Evolutionary conservation across 1,140 invertebrate species (phyloP).

Genomic region (Apis cerana): DNA sequence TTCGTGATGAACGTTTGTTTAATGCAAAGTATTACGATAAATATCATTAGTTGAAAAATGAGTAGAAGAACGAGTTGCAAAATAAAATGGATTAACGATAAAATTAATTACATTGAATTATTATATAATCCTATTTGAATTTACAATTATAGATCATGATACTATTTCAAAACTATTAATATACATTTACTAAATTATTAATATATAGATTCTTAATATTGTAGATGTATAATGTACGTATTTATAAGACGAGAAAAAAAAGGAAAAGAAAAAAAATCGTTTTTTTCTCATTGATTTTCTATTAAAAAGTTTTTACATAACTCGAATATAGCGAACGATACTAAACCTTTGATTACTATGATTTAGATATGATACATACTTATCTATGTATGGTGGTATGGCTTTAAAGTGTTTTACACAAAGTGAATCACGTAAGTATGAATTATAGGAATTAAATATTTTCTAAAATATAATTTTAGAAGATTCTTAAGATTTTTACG

Average conservation of each 20-base stretch:
- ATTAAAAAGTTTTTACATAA: constrained; percentile 51
- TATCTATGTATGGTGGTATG: constrained; percentile 40
- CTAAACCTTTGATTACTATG: constrained; percentile 27
- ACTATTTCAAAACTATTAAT: constrained; percentile 18
- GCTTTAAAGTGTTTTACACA: constrained; percentile 2
- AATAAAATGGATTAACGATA: neutral
- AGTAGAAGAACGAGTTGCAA: neutral
- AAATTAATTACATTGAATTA: neutral
- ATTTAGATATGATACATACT: constrained; percentile 2
- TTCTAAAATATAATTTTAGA: neutral
- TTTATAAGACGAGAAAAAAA: constrained; percentile 1
- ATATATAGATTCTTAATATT: constrained; percentile 18
- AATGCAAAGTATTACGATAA: constrained; percentile 37
- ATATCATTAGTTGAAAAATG: neutral
- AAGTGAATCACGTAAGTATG: neutral
- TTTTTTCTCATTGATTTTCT: constrained; percentile 44
- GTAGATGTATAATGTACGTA: neutral
- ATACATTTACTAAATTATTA: constrained; percentile 23
- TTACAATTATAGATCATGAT: constrained; percentile 12
- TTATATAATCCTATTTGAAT: constrained; percentile 28
- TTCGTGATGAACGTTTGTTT: constrained; percentile 7
- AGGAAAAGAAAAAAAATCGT: neutral
- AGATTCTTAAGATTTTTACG: no score
- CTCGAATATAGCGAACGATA: neutral
- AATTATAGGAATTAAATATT: neutral